These are phyloP conservation scores for Oryzias javanicus DNA, from an alignment of 2,113 vertebrate genomes.

Conservation along the genomic window DNA sequence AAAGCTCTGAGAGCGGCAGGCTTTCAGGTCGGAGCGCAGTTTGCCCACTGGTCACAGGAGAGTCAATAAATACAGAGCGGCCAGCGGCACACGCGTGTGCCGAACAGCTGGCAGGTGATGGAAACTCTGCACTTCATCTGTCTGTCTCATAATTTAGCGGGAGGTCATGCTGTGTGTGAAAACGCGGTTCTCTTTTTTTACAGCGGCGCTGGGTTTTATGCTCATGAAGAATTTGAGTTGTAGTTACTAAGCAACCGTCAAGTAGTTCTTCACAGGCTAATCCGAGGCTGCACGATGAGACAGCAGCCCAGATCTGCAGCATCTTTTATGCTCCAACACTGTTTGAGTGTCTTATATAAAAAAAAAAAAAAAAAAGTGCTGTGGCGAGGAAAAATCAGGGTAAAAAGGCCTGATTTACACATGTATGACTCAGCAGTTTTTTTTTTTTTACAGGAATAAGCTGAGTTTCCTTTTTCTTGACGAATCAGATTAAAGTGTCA, in stretches of 20 bases:
- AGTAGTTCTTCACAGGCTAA: conserved; percentile 66
- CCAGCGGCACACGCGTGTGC: conserved; percentile 13
- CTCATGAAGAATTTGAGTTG: conserved; percentile 58
- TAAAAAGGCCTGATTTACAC: no score
- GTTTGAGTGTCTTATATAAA: conserved; percentile 9
- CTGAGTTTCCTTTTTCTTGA: no score
- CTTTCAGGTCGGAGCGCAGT: conserved; percentile 58
- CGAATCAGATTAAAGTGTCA: no score
- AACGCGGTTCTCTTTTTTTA: conserved; percentile 30
- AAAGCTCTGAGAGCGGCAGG: conserved; percentile 60
- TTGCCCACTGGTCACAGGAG: conserved; percentile 31
- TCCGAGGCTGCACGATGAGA: conserved; percentile 52
- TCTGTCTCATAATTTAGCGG: conserved; percentile 2
- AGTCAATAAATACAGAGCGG: conserved; percentile 23
- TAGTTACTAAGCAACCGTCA: conserved; percentile 78
- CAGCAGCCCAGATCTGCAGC: conserved; percentile 51
- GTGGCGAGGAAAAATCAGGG: no score
- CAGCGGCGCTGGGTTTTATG: conserved; percentile 42
- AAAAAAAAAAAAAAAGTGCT: background rate
- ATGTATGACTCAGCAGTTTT: no score
- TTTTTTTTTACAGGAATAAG: no score
- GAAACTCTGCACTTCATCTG: background rate
- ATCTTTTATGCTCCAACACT: conserved; percentile 42
- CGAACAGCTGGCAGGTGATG: conserved; percentile 2
- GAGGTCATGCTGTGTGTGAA: conserved; percentile 27